A percentile compares a stretch with the other conserved stretches of the same genome.
These are phyloP conservation scores for Acropternis orthonyx DNA, from an alignment of 2,797 vertebrate species.

Conservation along the genomic window DNA sequence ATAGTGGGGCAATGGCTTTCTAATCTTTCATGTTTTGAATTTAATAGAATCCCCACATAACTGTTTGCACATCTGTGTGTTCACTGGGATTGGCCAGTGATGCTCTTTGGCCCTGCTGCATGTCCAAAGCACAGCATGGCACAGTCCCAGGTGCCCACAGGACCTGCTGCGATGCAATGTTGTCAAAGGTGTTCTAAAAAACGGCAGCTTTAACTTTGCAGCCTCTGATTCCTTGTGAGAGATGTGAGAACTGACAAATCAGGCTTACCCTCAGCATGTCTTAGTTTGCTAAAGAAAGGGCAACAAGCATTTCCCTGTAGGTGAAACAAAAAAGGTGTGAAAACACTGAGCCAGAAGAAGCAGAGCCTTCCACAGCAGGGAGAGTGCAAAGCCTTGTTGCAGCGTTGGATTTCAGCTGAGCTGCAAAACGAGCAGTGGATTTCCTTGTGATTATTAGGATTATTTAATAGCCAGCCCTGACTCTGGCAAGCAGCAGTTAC, in stretches of 20 bases:
- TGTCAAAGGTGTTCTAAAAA: not conserved
- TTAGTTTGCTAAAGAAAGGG: not conserved
- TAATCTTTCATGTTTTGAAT: not conserved
- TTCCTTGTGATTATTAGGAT: not conserved
- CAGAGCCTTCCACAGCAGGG: not conserved
- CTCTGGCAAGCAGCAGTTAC: not conserved
- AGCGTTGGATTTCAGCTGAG: not conserved
- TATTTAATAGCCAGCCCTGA: not conserved
- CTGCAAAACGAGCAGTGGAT: not conserved
- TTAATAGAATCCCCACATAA: not conserved
- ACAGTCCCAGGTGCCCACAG: too few species aligned
- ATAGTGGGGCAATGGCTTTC: not conserved
- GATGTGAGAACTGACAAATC: not conserved
- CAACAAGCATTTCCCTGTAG: not conserved
- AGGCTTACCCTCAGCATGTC: not conserved
- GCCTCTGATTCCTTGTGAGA: not conserved
- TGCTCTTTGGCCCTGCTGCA: not conserved
- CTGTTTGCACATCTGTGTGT: not conserved
- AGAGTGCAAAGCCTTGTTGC: not conserved
- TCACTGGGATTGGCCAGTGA: not conserved
- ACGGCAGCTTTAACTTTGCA: not conserved
- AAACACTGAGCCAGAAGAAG: not conserved
- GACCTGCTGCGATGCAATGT: not conserved
- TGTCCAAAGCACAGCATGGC: fast-evolving
- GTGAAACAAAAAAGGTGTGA: not conserved